Percentiles rank a stretch among this genome's conserved stretches.
These are phyloP conservation scores for Chionoecetes opilio DNA, from an alignment of 1,140 invertebrate genomes.

Conservation along the genomic window DNA sequence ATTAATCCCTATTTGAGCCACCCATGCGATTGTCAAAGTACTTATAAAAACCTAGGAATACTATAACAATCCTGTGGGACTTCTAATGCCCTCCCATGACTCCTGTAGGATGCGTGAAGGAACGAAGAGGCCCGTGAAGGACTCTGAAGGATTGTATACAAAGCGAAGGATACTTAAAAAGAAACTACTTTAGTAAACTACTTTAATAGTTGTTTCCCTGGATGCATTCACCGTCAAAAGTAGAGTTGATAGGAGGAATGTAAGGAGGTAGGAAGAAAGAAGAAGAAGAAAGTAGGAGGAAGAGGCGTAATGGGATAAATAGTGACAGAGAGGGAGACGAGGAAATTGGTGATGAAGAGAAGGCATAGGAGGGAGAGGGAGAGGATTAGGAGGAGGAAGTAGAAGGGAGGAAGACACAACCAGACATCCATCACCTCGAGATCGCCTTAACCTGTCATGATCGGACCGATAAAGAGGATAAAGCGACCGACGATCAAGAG, in stretches of 20 bases:
- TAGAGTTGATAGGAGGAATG: background rate
- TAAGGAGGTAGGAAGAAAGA: background rate
- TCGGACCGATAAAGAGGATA: background rate
- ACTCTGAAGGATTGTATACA: no score
- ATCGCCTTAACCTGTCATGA: background rate
- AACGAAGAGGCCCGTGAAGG: no score
- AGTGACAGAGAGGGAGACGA: background rate
- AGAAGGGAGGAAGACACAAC: background rate
- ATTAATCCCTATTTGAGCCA: no score
- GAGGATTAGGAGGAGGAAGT: background rate
- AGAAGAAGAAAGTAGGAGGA: background rate
- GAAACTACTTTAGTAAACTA: no score
- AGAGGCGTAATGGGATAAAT: background rate
- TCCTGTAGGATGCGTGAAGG: no score
- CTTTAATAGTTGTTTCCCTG: no score
- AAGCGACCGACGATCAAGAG: constrained; percentile 12
- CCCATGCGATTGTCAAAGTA: no score
- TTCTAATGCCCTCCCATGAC: no score
- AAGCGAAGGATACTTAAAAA: no score
- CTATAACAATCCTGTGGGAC: no score
- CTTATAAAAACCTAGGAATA: no score
- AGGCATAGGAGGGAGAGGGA: background rate
- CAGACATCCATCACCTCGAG: background rate
- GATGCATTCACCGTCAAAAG: no score
- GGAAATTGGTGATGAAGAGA: background rate